Conservation (phyloP, 2,113 vertebrate species). For the Larimichthys crocea region DNA sequence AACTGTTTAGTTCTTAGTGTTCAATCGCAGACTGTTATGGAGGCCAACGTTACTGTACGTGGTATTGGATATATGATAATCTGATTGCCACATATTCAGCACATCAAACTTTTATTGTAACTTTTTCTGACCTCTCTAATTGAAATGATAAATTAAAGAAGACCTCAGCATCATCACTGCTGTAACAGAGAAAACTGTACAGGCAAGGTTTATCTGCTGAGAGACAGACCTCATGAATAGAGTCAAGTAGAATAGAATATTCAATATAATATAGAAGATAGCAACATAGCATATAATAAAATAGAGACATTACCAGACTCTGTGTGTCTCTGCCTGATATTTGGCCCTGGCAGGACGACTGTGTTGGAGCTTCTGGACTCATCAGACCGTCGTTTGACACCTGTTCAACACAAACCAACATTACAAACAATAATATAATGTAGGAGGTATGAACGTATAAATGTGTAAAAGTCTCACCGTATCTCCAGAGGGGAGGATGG, state of each 20-base stretch:
- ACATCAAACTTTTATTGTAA: background rate
- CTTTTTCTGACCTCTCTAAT: background rate
- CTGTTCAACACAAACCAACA: slow-evolving; percentile 54
- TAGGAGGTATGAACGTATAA: background rate
- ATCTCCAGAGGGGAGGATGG: slow-evolving; percentile 58
- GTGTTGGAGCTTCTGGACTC: slow-evolving; percentile 49
- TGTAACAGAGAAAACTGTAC: too few species aligned
- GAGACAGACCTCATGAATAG: background rate
- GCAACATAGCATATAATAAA: background rate
- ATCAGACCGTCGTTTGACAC: slow-evolving; percentile 45
- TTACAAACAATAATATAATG: slow-evolving; percentile 13
- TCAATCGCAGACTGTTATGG: too few species aligned
- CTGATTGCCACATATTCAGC: background rate
- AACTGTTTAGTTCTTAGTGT: too few species aligned
- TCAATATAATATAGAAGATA: too few species aligned
- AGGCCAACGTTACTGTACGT: background rate
- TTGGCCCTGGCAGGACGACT: slow-evolving; percentile 28
- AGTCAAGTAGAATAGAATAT: background rate
- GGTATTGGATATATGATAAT: background rate
- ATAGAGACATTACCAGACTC: slow-evolving; percentile 55
- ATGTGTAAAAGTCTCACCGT: slow-evolving; percentile 65
- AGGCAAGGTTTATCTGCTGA: too few species aligned
- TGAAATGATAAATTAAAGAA: background rate
- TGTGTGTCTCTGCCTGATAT: slow-evolving; percentile 48
- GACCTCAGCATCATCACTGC: background rate